Conservation (phyloP, 1,140 invertebrate species). For the Cydia splendana region DNA sequence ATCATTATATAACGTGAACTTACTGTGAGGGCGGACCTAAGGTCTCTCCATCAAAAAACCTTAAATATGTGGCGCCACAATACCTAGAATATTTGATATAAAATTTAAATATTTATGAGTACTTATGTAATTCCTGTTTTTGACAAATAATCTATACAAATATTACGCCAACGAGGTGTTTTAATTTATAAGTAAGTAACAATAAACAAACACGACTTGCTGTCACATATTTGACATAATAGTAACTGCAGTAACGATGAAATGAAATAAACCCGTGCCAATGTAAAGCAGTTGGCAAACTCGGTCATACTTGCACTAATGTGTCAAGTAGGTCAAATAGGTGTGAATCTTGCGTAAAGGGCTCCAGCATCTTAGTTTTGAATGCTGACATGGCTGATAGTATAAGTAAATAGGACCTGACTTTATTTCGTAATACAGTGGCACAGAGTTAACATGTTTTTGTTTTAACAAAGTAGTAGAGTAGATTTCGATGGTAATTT, state of each 20-base stretch:
- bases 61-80: too few relatives aligned
- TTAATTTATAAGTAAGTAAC: too few relatives aligned
- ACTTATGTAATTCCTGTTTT: too few relatives aligned
- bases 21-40: not conserved
- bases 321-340: constrained; percentile 1
- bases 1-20: not conserved
- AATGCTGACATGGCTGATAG: not conserved
- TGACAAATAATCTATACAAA: not conserved
- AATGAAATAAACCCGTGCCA: not conserved
- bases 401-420: not conserved
- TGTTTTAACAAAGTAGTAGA: not conserved
- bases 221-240: not conserved
- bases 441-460: not conserved
- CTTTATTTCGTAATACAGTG: not conserved
- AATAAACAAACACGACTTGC: too few relatives aligned
- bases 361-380: not conserved
- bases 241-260: not conserved
- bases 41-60: too few relatives aligned
- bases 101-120: too few relatives aligned
- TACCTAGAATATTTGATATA: too few relatives aligned
- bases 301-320: not conserved
- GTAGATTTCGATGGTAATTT: too few relatives aligned
- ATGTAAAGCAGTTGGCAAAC: not conserved
- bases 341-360: constrained; percentile 2
- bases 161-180: not conserved